These are phyloP conservation scores for Dynastes tityus DNA, from an alignment of 2,888 invertebrate species.

Conservation along the genomic window DNA sequence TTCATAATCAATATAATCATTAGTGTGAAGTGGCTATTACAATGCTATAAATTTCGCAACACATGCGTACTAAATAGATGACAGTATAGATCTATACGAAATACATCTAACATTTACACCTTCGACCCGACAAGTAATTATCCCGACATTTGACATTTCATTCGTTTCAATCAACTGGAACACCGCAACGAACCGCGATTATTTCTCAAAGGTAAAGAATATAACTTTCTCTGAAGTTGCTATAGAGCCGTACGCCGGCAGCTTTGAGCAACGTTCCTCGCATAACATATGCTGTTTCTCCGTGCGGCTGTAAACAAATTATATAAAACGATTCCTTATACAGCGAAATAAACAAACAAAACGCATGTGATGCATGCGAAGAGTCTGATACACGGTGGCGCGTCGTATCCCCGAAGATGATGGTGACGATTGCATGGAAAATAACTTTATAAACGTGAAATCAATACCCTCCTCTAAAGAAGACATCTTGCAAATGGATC, in stretches of 20 bases:
- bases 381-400: neutral
- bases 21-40: no score
- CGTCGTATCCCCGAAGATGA: constrained; percentile 37
- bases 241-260: constrained; percentile 5
- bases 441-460: constrained; percentile 40
- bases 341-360: constrained; percentile 39
- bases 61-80: neutral
- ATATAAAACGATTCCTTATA: constrained; percentile 40
- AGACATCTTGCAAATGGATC: constrained; percentile 35
- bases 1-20: no score
- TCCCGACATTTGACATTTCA: constrained; percentile 45
- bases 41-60: neutral
- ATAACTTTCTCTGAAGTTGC: constrained; percentile 44
- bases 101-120: constrained; percentile 40
- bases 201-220: constrained; percentile 49
- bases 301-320: constrained; percentile 41
- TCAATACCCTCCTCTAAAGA: constrained; percentile 15
- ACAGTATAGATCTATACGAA: neutral
- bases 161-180: constrained; percentile 45
- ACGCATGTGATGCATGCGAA: constrained; percentile 5
- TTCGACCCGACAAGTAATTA: constrained; percentile 42
- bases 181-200: constrained; percentile 40
- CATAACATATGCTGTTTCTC: constrained; percentile 37
- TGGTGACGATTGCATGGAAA: constrained; percentile 1
- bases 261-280: constrained; percentile 37